Base-by-base conservation (phyloP, 2,888 invertebrate species). In the Watsonalla cultraria region DNA sequence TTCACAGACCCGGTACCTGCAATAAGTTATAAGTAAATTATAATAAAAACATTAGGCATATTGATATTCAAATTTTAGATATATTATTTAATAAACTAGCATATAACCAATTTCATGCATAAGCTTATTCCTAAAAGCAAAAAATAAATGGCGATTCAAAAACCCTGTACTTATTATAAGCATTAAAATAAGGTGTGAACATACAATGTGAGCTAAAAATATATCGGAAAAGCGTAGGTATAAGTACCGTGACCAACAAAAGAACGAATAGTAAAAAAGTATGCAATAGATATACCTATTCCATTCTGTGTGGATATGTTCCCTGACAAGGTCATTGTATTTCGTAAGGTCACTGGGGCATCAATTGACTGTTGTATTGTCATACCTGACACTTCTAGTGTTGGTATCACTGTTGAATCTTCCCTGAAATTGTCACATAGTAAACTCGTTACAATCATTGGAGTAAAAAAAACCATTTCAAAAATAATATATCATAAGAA, bases 351-450 rank as follows among this genome's bases (percentile, higher is more conserved):
- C 33, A 99, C 89, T 0, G 98, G 98, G 48, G 97, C 96, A 80
- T 99, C 98, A 49, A 99, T 96, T 0, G 98, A 97, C 79, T 98
- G 98, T 15, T 95, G 94, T 74, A 98, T 95, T 48, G 95, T 95
- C 96, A 98, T 97, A 8, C 96, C 96, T n/a, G 96, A 97, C 39
- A 98, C 94, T 90, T 98, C 98, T 62, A 98, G 92, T 57, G 90
- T 93, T 11, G 97, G 97, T 70, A 96, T 85, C 7, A 92, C 74
- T 47, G 90, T 85, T 11, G 84, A 72, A 15, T 92, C 91, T 64
- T 90, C 90, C 61, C 87, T 90, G 69, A 55, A 67, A 68, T 7
- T 49, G 24, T 24, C 24, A 24, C 4, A 24, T 24, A 2, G 4
- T 24, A 24, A 24, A 1, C 24, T 24, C 24, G 4, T 24, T 24